These are phyloP conservation scores for Netelia inedita DNA, from an alignment of 2,888 invertebrate genomes.

Conservation along the genomic window DNA sequence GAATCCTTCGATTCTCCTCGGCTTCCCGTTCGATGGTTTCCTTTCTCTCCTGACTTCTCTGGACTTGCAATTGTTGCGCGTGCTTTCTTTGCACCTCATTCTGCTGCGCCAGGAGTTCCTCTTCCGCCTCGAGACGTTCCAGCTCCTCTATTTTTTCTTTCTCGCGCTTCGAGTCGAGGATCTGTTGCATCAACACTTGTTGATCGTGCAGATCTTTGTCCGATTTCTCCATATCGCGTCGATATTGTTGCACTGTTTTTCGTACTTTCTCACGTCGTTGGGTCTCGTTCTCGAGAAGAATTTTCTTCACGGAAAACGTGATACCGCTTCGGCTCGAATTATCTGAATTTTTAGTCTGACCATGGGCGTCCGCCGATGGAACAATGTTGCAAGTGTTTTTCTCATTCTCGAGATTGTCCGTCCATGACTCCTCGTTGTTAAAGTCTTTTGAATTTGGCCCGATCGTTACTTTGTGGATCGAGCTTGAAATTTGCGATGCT, in stretches of 20 bases:
- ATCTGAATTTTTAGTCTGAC: conserved; percentile 79
- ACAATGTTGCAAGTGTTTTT: conserved; percentile 75
- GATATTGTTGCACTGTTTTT: conserved; percentile 81
- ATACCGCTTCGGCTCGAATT: conserved; percentile 69
- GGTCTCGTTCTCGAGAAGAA: conserved; percentile 80
- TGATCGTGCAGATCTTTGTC: conserved; percentile 80
- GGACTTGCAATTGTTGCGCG: conserved; percentile 80
- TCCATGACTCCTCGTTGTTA: conserved; percentile 73
- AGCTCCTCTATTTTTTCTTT: conserved; percentile 83
- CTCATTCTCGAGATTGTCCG: conserved; percentile 77
- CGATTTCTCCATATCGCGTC: conserved; percentile 81
- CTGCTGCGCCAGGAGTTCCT: conserved; percentile 86
- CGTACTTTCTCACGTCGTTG: conserved; percentile 81
- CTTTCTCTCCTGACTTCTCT: conserved; percentile 75
- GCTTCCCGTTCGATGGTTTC: conserved; percentile 76
- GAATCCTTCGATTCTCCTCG: conserved; percentile 82
- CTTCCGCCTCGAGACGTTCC: conserved; percentile 87
- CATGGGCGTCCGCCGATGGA: conserved; percentile 80
- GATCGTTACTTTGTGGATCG: conserved; percentile 86
- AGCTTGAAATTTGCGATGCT: conserved; percentile 86
- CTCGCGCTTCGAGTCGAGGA: conserved; percentile 76
- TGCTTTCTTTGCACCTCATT: conserved; percentile 85
- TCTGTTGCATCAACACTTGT: conserved; percentile 76
- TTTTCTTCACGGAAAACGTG: conserved; percentile 81
- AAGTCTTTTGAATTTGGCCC: conserved; percentile 84